Evolutionary conservation across 2,888 invertebrate species (phyloP).

Genomic region (Heliconius aoede): DNA sequence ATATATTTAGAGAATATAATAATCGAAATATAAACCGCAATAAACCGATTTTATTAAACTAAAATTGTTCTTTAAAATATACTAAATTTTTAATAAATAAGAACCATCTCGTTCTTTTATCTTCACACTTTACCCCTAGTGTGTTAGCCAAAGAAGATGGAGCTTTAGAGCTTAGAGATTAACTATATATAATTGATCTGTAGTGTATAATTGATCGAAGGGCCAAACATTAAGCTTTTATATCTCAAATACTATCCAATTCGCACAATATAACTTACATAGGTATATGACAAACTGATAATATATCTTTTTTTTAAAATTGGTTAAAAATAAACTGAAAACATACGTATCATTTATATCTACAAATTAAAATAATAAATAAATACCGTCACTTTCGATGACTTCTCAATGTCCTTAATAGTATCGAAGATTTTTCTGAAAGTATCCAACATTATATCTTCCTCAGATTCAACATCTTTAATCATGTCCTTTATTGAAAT

Average conservation of each 20-base stretch:
- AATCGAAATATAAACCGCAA: too few relatives aligned
- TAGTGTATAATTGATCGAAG: too few relatives aligned
- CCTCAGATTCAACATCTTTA: conserved; percentile 19
- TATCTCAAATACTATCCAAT: background rate
- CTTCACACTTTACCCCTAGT: too few relatives aligned
- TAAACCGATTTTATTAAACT: too few relatives aligned
- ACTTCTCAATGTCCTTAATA: background rate
- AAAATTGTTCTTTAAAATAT: too few relatives aligned
- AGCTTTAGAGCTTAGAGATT: too few relatives aligned
- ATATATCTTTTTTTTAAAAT: background rate
- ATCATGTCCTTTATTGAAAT: conserved; percentile 32
- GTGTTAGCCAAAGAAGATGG: too few relatives aligned
- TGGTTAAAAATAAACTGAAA: background rate
- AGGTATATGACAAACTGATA: background rate
- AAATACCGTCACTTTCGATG: conserved; percentile 12
- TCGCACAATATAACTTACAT: background rate
- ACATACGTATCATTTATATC: background rate
- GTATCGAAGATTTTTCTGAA: conserved; percentile 32
- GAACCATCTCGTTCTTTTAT: too few relatives aligned
- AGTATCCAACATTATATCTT: conserved; percentile 36
- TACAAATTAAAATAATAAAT: background rate
- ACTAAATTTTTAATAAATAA: too few relatives aligned
- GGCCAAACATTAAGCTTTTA: too few relatives aligned
- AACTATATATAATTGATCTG: too few relatives aligned
- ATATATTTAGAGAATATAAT: too few relatives aligned